Base-by-base conservation (phyloP, 1,140 invertebrate species). In the Drosophila chauvacae region DNA sequence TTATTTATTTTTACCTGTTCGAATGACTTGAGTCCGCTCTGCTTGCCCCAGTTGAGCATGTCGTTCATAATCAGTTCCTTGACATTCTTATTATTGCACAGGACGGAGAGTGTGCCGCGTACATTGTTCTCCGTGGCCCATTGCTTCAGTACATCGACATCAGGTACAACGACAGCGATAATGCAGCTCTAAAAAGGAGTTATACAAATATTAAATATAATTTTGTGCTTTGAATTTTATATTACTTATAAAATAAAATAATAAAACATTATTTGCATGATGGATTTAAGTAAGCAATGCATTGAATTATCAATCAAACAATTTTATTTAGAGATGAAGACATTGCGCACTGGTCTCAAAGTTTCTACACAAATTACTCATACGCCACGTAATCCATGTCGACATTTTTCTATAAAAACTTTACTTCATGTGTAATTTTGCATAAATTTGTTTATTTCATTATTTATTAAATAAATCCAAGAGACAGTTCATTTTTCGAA, bases 131-230 rank as follows among this genome's bases (percentile, higher is more conserved):
- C 97, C 62, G 95, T 93, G 13, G 97, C 97, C 96, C 97, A 98
- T 85, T 96, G 96, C 91, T 98, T 97, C 13, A 99, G 94, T 23
- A 97, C 96, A 80, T 99, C 98, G 30, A 98, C 96, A 91, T 99
- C 98, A 50, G 98, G 98, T 60, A 99, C 97, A 60, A 99, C 96
- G 62, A 99, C 95, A 37, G 96, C 98, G 56, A 99, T 96, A 63
- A 99, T 96, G 93, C 97, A 98, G 28, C 98, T 98, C 96, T 98
- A 94, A 20, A 59, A 65, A 11, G 3, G 4, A 47, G 35, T 44
- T 55, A 6, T 23, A 2, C 33, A 51, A 53, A 42, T 50, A 33
- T 37, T 56, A 35, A 20, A 4, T 4, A 13, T 14, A n/a, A 28
- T 28, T 16, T 28, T n/a, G 2, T 9, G 28, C 7, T 11, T n/a